Base-by-base conservation (phyloP, 2,113 vertebrate species). In the Hyaena hyaena region DNA sequence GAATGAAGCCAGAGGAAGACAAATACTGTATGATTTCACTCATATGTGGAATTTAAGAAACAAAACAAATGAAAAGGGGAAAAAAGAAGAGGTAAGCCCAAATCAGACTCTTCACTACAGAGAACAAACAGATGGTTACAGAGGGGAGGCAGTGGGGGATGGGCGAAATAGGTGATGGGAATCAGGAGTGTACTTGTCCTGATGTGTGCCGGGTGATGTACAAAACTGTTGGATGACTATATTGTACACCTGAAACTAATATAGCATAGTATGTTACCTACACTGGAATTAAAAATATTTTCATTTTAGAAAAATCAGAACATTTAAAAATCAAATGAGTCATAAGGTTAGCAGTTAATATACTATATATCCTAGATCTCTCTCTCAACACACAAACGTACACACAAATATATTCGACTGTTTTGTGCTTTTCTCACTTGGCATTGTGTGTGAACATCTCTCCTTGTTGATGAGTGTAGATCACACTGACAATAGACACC, bases 291-390 rank as follows among this genome's bases (percentile, higher is more conserved):
- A 28, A 28, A 45, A 28, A 8, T 61, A 74, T 74, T 74, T 96
- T 96, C 61, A 39, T 79, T 85, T 91, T 73, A 88, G 66, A 85
- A 76, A 76, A 93, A 48, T 53, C 65, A 89, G 73, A 89, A 84
- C 80, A 71, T 63, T 90, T 26, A 45, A 82, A 77, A 86, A 26
- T 21, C 15, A 31, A 74, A 81, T 65, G 84, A 95, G 69, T 61
- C 14, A 5, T 79, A 48, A 79, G 23, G 14, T 39, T 55, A 33
- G 69, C 53, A 89, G 5, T 45, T 39, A 33, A 53, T 53, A 16
- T 26, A 73, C 14, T 48, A 11, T 45, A 12, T 48, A 23, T n/a
- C 31, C n/a, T 26, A 8, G 17, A 7, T 17, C 10, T 93, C 19
- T 77, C 65, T 89, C 82, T 39, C 43, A 48, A 23, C 53, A 33